Conservation (phyloP, 2,113 vertebrate species). For the Pan troglodytes region NHGRI_mPanTro3-v2.1_pri NC_072402.2:131913501-131914000, state of each 20-base stretch:
- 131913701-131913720: neutral
- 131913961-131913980: neutral
- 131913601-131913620: too few species aligned
- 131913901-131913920: neutral
- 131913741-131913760: neutral
- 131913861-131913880: neutral
- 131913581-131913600: too few species aligned
- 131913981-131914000: neutral
- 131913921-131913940: neutral
- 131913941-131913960: neutral
- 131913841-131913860: neutral
- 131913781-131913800: neutral
- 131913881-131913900: neutral
- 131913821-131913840: neutral
- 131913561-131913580: too few species aligned
- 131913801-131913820: neutral
- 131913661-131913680: too few species aligned
- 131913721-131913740: neutral
- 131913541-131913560: too few species aligned
- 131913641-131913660: too few species aligned
- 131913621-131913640: too few species aligned
- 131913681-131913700: neutral
- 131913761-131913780: neutral
- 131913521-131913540: too few species aligned
- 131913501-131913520: too few species aligned